Percentiles rank a stretch among this genome's conserved stretches.
phyloP scores from a whole-genome alignment of 1,140 invertebrate genomes.

The Lasioglossum baleicum region DNA sequence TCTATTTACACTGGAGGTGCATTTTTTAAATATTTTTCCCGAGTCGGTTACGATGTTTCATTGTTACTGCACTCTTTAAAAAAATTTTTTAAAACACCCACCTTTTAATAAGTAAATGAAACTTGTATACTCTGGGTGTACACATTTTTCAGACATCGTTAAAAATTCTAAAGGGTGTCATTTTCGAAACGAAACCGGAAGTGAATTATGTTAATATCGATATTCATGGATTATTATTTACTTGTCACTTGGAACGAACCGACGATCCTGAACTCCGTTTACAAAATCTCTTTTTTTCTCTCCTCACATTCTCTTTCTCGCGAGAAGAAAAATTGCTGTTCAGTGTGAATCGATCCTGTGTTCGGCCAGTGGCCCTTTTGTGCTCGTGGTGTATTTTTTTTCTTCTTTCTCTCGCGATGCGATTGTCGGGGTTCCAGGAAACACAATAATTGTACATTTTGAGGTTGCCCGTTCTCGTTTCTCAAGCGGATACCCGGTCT shows the following conservation, averaged over 20 bases:
- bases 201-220: too few relatives aligned
- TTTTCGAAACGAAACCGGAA: too few relatives aligned
- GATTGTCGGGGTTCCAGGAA: neutral
- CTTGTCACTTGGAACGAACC: slow-evolving; percentile 1
- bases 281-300: neutral
- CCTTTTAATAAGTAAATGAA: too few relatives aligned
- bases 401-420: neutral
- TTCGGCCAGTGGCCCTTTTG: neutral
- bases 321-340: neutral
- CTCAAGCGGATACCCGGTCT: neutral
- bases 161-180: too few relatives aligned
- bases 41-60: too few relatives aligned
- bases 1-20: too few relatives aligned
- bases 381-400: neutral
- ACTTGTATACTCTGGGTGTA: too few relatives aligned
- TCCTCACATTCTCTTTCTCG: neutral
- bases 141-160: too few relatives aligned
- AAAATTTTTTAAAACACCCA: too few relatives aligned
- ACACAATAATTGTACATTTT: slow-evolving; percentile 1
- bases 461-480: neutral
- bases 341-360: neutral
- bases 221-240: slow-evolving; percentile 39
- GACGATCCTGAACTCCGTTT: neutral
- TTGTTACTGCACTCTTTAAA: too few relatives aligned
- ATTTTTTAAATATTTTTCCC: too few relatives aligned